Evolutionary conservation across 1,140 invertebrate species (phyloP), one percentile per base, ranked within the genome.

Genomic region (Chrysoperla carnea): DNA sequence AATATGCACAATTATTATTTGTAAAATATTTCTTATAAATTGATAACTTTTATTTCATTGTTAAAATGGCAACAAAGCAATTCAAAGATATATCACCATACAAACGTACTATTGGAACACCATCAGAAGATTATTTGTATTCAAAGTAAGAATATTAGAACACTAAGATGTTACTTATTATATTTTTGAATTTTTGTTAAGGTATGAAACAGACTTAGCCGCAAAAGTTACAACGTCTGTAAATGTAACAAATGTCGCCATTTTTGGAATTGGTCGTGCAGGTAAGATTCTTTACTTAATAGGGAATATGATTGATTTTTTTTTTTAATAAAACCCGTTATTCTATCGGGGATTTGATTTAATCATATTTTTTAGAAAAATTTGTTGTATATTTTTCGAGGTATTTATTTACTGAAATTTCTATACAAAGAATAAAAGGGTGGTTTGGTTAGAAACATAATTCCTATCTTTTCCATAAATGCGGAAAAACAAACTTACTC

Each of bases 261-360:
- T 77, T 4, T 76, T 76, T 51, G 75, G 75, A 6, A 49, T 71
- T 0, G 75, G 75, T 0, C 64, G 74, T 9, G 72, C 70, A 27
- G 70, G 72, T 29, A 60, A 47, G 42, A 42, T 13, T 13, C 15
- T 4, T 31, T 29, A 6, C 7, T 23, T 23, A 31, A 7, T n/a
- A n/a, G n/a, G n/a, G n/a, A n/a, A n/a, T n/a, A n/a, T n/a, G n/a
- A n/a, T n/a, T n/a, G n/a, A n/a, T n/a, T n/a, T n/a, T n/a, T n/a
- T n/a, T n/a, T n/a, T n/a, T n/a, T n/a, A n/a, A n/a, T n/a, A n/a
- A n/a, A n/a, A n/a, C n/a, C n/a, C n/a, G n/a, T n/a, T n/a, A n/a
- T n/a, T n/a, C n/a, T n/a, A n/a, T n/a, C n/a, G n/a, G n/a, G n/a
- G n/a, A n/a, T n/a, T n/a, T n/a, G n/a, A n/a, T n/a, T n/a, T n/a